Evolutionary conservation across 2,113 vertebrate genomes (phyloP).

Genomic region (Telmatochromis sp.): DNA sequence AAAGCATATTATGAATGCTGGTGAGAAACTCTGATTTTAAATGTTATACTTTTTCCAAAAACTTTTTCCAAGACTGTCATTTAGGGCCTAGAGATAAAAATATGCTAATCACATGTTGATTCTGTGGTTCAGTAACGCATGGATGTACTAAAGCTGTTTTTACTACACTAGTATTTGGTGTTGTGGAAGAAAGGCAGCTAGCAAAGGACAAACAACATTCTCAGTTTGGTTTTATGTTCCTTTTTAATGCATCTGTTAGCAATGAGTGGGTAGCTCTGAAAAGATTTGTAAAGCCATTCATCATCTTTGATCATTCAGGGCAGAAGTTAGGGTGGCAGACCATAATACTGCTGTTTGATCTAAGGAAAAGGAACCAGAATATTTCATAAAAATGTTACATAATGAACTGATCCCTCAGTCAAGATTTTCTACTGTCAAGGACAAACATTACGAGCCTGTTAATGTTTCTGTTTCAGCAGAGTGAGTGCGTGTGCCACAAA

Average conservation of each 20-base stretch:
- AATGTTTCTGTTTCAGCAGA: neutral
- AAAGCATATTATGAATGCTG: neutral
- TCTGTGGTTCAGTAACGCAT: neutral
- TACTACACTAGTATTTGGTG: neutral
- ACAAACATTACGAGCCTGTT: conserved; percentile 20
- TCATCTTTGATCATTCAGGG: neutral
- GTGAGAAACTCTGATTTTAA: neutral
- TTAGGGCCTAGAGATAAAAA: neutral
- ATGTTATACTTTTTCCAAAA: neutral
- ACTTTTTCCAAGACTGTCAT: neutral
- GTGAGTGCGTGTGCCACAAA: neutral
- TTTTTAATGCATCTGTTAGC: neutral
- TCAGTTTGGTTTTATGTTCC: neutral
- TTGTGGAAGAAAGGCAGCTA: neutral
- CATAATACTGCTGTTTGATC: neutral
- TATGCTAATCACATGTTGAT: neutral
- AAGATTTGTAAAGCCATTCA: neutral
- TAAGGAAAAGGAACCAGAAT: conserved; percentile 11
- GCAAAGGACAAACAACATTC: neutral
- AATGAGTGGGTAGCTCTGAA: neutral
- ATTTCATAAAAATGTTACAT: conserved; percentile 27
- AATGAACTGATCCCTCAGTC: conserved; percentile 30
- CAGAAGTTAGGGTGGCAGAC: neutral
- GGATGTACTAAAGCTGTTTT: neutral
- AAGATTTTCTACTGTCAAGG: conserved; percentile 31